Base-by-base conservation (phyloP, 2,888 invertebrate genomes). In the Cylindroiulus punctatus region DNA sequence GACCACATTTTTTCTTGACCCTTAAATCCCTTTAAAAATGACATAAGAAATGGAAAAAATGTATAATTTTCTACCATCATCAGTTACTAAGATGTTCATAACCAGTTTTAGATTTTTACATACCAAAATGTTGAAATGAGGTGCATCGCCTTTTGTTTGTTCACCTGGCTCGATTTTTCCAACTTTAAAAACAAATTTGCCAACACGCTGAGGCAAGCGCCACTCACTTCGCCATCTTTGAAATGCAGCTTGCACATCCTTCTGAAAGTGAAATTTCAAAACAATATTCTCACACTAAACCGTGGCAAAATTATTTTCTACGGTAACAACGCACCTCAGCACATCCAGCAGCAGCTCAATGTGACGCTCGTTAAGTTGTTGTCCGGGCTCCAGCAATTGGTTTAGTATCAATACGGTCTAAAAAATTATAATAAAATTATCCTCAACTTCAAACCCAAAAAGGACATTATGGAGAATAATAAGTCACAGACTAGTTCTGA, bases 211-310 rank as follows among this genome's bases (percentile, higher is more conserved):
- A 83, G 44, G 26, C 83, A 83, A 14, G 44, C 22, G 44, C 22
- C 83, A 40, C 83, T 44, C n/a, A 83, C 44, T 83, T 83, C 83
- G 26, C 83, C 83, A 26, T 83, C 83, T 40, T 47, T 42, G 17
- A 83, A 83, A 83, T 83, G 44, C 22, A 83, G 8, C n/a, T 83
- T 83, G 40, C 83, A 83, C 83, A 83, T 44, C 26, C 22, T 42
- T 7, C 83, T 83, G 26, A 82, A 82, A 82, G 32, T 81, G 7
- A 14, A 30, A 17, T 81, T 81, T 81, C 14, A 8, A 81, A 8
- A 1, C 5, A 10, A 44, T 44, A 10, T 44, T 8, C 10, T 44
- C 10, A 44, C 36, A 36, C 2, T 40, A 44, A 44, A 44, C 44
- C 12, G 44, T 8, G 0, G 44, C 44, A 14, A 44, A 44, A 44